Base-by-base conservation (phyloP, 2,888 invertebrate genomes). In the Pantelozetes paolii region DNA sequence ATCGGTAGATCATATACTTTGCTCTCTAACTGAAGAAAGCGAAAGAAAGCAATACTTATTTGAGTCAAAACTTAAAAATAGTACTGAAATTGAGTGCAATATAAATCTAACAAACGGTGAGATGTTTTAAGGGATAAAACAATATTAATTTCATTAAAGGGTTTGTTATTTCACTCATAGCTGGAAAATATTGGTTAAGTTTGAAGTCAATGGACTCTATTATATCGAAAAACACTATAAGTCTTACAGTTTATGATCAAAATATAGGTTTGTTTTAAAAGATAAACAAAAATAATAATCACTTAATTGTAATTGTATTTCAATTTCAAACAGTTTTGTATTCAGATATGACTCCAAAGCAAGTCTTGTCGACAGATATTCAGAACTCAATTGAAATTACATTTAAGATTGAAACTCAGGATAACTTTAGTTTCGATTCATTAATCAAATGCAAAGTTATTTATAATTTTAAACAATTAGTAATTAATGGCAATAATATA, bases 331-430 rank as follows among this genome's bases (percentile, higher is more conserved):
- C n/a, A 57, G 57, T 28, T 57, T 26, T 57, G 9, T 57, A 23
- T 23, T 57, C 57, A 57, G 23, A 57, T 28, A 57, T 57, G 57
- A 20, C 11, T 57, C 57, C 57, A 57, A 57, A 23, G 28, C 11
- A 28, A n/a, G 3, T 57, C 13, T 57, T 57, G 23, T 23, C 23
- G 15, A 57, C 57, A 57, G 23, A 23, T 57, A 13, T 26, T 20
- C n/a, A 23, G 57, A 57, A 57, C 13, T 13, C 45, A 13, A 45
- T 45, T 45, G 45, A 45, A 45, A 18, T 45, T 18, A 45, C 15
- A n/a, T 45, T 45, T 45, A n/a, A 45, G 2, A 18, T 45, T 45
- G 15, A 13, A 13, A 45, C 5, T 5, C 2, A 45, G 2, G 2
- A 18, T n/a, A 45, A 2, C n/a, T 45, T 45, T 13, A 45, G n/a